phyloP scores from a whole-genome alignment of 2,888 invertebrate species.

The Pristionchus entomophagus region DNA sequence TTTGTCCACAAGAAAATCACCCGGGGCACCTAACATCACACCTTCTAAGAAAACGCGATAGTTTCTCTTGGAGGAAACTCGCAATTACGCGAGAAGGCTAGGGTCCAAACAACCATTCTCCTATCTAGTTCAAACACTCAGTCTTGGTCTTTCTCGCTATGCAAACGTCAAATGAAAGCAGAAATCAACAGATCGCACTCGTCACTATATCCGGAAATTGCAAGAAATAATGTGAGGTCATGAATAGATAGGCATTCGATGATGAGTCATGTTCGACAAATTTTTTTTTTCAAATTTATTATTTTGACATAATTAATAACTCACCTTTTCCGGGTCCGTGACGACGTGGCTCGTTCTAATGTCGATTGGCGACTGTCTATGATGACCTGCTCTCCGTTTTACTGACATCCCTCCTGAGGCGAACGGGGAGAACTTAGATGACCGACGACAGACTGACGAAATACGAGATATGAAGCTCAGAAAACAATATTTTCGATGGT shows the following conservation, averaged over 20 bases:
- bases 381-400: not conserved
- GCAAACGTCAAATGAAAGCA: not conserved
- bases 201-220: not conserved
- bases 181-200: not conserved
- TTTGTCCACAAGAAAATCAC: no score
- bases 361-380: slow-evolving; percentile 42
- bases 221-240: no score
- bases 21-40: no score
- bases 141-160: not conserved
- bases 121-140: slow-evolving; percentile 24
- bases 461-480: no score
- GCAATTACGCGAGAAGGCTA: not conserved
- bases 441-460: no score
- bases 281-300: no score
- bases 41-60: not conserved
- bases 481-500: no score
- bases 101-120: not conserved
- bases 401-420: no score
- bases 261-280: not conserved
- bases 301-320: no score
- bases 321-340: slow-evolving; percentile 11
- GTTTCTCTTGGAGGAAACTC: not conserved
- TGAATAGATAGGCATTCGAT: not conserved
- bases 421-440: no score
- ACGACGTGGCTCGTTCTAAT: slow-evolving; percentile 17